Evolutionary conservation across 1,140 invertebrate genomes (phyloP), one percentile per base, ranked within the genome.

Genomic region (Atopsyche davidsoni): DNA sequence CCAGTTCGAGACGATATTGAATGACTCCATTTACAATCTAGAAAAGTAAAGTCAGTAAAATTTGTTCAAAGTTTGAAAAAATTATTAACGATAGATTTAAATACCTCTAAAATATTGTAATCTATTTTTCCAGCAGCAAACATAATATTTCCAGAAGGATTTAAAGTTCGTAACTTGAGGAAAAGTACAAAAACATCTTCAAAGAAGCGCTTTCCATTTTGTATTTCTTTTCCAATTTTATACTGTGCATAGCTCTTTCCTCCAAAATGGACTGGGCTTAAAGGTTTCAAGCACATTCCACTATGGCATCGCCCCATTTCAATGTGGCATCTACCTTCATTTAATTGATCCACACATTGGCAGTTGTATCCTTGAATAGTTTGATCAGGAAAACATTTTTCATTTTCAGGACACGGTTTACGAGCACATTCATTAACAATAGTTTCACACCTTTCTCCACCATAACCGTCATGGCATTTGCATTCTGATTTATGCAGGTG

Each of bases 231-330:
- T 50, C 82, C 79, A 23, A 94, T 80, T 35, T 78, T 79, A 65
- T 92, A 91, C 43, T 83, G 81, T 0, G 86, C 84, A 65, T 89
- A 94, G 61, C 89, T 91, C 60, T 87, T 86, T 0, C 90, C 89
- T 52, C 79, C 77, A 61, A 93, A 89, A 2, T 85, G 88, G 57
- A 94, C 79, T 2, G 88, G 82, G 64, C 84, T 86, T 17, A 78
- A 64, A 1, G 79, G 78, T 9, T 77, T 77, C 50, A 84, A 82
- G 53, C 84, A 87, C 7, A 76, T 76, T 28, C 78, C 77, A 51
- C 81, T 77, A 46, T 75, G 73, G 57, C 83, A 85, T 50, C 79
- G 81, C 0, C 75, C 75, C 11, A 79, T 80, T 57, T 83, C 80
- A 3, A 80, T 74, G 35, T 81, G 78, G 57, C 87, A 91, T 1